Base-by-base conservation (phyloP, 2,888 invertebrate species). In the Thecocarcelia acutangulata region DNA sequence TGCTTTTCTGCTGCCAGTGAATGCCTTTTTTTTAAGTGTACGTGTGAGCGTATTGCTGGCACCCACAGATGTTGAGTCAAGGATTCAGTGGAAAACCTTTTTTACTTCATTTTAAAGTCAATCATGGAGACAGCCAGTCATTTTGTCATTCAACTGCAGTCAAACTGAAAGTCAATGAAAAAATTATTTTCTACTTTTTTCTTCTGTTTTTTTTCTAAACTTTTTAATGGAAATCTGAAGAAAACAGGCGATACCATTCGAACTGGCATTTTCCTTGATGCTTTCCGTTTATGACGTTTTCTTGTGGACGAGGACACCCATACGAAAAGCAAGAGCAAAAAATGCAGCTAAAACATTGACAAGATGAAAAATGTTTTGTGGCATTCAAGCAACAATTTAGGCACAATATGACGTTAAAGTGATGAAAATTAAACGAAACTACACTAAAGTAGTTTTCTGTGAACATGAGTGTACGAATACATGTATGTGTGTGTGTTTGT, bases 111-210 rank as follows among this genome's bases (percentile, higher is more conserved):
- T 68, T 75, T 24, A 59, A 52, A 66, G 72, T 72, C 72, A 66
- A 73, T 73, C 72, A 66, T 46, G 17, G 40, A 48, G 78, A 79
- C 78, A 78, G 12, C 24, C 59, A 72, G 50, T 78, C 72, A 66
- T 50, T 37, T 66, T 61, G 66, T 79, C 78, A 78, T 66, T 72
- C 59, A 79, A 52, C 50, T 66, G 13, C 17, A 58, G 33, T 52
- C 17, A 66, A 64, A 72, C 24, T 64, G 19, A 52, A 37, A 72
- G 58, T 72, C 24, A 58, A 58, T 70, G 64, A 28, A 42, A 50
- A 63, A 56, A 50, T 12, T 12, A 52, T 11, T 19, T 42, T 4
- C 11, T 59, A 59, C 11, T 46, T 21, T 15, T 46, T 15, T 28
- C n/a, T n/a, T 5, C 44, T 11, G 5, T 17, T n/a, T 5, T 50